Evolutionary conservation across 2,797 vertebrate species (phyloP).

Genomic region (Anomalospiza imberbis): DNA sequence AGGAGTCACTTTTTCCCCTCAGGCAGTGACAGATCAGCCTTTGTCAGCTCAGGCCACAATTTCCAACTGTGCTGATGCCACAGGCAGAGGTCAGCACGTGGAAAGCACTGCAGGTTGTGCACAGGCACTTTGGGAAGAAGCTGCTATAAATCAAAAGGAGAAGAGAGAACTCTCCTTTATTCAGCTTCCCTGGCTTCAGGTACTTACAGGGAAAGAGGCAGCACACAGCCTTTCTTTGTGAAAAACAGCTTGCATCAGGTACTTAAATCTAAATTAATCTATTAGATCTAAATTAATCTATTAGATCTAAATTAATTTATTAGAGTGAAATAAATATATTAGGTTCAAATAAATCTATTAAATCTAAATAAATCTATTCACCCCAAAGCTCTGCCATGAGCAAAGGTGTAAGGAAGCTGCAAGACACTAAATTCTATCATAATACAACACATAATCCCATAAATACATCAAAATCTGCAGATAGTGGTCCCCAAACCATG

Average conservation of each 20-base stretch:
- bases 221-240: neutral
- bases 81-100: neutral
- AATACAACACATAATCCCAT: neutral
- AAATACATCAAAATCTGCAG: neutral
- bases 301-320: neutral
- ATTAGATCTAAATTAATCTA: neutral
- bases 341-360: accelerated
- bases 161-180: neutral
- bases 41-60: neutral
- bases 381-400: neutral
- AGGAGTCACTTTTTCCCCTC: neutral
- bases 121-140: neutral
- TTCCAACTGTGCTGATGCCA: neutral
- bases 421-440: neutral
- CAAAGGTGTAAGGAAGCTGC: neutral
- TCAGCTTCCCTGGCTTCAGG: neutral
- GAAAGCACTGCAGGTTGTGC: neutral
- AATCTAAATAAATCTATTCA: neutral
- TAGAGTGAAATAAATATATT: neutral
- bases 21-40: neutral
- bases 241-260: neutral
- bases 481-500: neutral
- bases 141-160: neutral
- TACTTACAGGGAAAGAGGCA: neutral
- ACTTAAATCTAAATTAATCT: neutral